Evolutionary conservation across 2,797 vertebrate species (phyloP), one percentile per base, ranked within the genome.

Genomic region (Ceyx erithaca): DNA sequence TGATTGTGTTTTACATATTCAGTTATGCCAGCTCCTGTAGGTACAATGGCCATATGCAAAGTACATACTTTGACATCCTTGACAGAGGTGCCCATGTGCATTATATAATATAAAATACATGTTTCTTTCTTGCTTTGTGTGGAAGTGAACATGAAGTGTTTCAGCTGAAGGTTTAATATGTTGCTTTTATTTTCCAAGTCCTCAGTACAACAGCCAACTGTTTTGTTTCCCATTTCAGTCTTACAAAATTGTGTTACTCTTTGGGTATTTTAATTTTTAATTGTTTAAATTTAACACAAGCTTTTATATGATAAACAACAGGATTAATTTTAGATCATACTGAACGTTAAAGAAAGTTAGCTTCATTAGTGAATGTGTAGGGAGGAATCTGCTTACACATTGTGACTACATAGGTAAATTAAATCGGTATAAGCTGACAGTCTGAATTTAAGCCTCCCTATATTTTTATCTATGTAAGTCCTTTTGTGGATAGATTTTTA

Each of bases 51-150:
- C 11, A 16, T 21, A 10, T 57, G 25, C 31, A 51, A 55, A 82
- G 61, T 63, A 70, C 52, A 18, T 43, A 16, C 11, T 73, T 67
- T 40, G n/a, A 28, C 14, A 37, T 52, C 10, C 6, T 11, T 61
- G 48, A 31, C 5, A 48, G 41, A 87, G 1, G 4, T 45, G 41
- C 11, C 28, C 7, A 8, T 55, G 37, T 6, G 26, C 21, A 22
- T 69, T 3, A 31, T 2, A 2, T n/a, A 6, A 48, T 28, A 54
- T 6, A 48, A 80, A 58, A 11, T 8, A 3, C 0, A 1, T 10
- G 5, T 9, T 57, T 43, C 11, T 89, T 70, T 20, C 17, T 52
- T 51, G 15, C 5, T 8, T 20, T 40, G 1, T 31, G 46, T 71
- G 19, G 12, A 55, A 63, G 12, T 45, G 12, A 92, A 5, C 12